phyloP scores from a whole-genome alignment of 2,797 vertebrate genomes.

The Takifugu ocellatus region DNA sequence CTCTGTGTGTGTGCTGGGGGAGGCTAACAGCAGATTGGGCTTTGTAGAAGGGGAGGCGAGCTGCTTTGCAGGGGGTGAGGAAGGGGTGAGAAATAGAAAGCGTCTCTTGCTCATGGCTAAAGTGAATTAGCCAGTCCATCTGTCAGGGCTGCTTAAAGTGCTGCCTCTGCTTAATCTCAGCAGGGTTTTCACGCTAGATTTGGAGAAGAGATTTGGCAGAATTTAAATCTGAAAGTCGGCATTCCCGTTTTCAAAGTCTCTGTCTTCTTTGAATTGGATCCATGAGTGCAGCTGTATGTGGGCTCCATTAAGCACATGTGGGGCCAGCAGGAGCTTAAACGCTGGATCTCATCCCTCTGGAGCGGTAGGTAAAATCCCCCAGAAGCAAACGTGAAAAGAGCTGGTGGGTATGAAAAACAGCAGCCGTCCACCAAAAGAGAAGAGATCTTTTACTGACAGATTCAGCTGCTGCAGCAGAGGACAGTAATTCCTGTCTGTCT shows the following conservation, averaged over 20 bases:
- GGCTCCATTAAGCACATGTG: constrained; percentile 15
- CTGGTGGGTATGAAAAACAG: no score
- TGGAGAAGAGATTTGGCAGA: constrained; percentile 58
- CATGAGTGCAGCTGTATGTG: constrained; percentile 12
- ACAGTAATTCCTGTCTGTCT: constrained; percentile 32
- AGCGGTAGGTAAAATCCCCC: constrained; percentile 1
- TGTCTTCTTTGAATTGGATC: constrained; percentile 12
- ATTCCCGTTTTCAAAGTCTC: constrained; percentile 34
- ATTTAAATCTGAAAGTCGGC: constrained; percentile 54
- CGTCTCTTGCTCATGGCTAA: background rate
- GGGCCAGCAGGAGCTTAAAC: constrained; percentile 22
- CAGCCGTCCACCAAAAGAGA: no score
- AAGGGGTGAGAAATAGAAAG: no score
- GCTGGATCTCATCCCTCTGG: constrained; percentile 6
- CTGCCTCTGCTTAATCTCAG: constrained; percentile 65
- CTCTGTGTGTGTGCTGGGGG: no score
- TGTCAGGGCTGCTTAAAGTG: constrained; percentile 67
- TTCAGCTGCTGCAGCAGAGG: constrained; percentile 6
- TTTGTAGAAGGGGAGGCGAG: constrained; percentile 34
- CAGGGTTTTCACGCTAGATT: constrained; percentile 58
- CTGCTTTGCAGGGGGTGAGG: no score
- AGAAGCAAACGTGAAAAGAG: no score
- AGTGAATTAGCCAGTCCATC: constrained; percentile 75
- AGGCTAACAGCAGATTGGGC: constrained; percentile 29
- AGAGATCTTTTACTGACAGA: no score